A percentile compares a stretch with the other conserved stretches of the same genome.
Conservation (phyloP, 2,888 invertebrate genomes). For the Incurvaria masculella region DNA sequence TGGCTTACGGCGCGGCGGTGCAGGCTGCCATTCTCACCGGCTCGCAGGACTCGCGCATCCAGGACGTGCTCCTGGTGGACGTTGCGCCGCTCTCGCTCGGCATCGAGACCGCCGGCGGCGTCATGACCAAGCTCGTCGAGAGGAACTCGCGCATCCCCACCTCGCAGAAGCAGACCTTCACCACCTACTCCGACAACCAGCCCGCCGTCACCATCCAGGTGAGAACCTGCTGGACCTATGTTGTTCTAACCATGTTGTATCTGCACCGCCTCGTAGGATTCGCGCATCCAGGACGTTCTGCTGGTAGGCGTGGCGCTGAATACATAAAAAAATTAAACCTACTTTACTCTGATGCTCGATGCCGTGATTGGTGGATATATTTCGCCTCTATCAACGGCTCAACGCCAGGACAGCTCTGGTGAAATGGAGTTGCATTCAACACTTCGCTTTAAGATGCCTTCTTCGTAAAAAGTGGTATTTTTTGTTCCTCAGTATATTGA, state of each 20-base stretch:
- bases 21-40: conserved; percentile 86
- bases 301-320: conserved; percentile 79
- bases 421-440: too few relatives aligned
- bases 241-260: conserved; percentile 56
- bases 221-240: too few relatives aligned
- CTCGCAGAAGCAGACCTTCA: conserved; percentile 77
- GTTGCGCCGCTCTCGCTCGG: conserved; percentile 76
- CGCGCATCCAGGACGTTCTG: conserved; percentile 76
- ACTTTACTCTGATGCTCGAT: too few relatives aligned
- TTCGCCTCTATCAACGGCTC: too few relatives aligned
- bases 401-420: too few relatives aligned
- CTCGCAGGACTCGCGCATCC: conserved; percentile 61
- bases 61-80: conserved; percentile 81
- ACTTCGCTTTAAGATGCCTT: too few relatives aligned
- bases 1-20: conserved; percentile 92
- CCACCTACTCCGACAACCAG: conserved; percentile 91
- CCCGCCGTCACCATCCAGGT: conserved; percentile 83
- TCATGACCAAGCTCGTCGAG: conserved; percentile 83
- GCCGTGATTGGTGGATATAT: too few relatives aligned
- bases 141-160: conserved; percentile 79
- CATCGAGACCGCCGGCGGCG: conserved; percentile 81
- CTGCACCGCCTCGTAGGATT: conserved; percentile 65
- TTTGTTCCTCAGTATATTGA: too few relatives aligned
- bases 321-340: too few relatives aligned
- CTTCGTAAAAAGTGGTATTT: too few relatives aligned